These are phyloP conservation scores for Cairina moschata DNA, from an alignment of 2,113 vertebrate species.

Conservation along the genomic window DNA sequence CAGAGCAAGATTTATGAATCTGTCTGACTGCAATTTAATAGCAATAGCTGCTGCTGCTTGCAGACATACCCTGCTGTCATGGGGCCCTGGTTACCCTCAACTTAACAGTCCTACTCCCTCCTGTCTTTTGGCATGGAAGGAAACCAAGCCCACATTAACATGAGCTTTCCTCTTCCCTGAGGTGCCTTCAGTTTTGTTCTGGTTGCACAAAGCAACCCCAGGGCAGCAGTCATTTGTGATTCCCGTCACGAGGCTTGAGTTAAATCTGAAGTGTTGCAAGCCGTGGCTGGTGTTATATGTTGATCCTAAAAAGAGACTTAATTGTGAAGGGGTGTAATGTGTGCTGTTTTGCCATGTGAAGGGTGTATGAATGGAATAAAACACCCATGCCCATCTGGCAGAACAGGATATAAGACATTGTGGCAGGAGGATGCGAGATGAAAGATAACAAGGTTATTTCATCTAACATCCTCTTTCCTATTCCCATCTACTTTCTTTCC, in stretches of 20 bases:
- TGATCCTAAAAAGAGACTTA: background rate
- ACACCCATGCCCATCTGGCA: conserved; percentile 3
- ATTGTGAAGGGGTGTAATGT: background rate
- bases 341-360: background rate
- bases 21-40: background rate
- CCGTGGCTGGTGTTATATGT: fast-evolving
- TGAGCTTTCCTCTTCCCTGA: background rate
- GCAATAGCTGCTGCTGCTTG: background rate
- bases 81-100: background rate
- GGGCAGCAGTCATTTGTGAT: fast-evolving
- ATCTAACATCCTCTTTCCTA: background rate
- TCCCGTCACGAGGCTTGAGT: background rate
- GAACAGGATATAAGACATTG: conserved; percentile 18
- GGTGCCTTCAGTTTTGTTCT: background rate
- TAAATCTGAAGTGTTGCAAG: background rate
- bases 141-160: background rate
- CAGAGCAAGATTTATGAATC: background rate
- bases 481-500: conserved; percentile 34
- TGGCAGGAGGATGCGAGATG: background rate
- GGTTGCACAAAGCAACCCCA: background rate
- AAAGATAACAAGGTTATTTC: background rate
- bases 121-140: background rate
- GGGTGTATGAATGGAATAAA: background rate
- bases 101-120: background rate
- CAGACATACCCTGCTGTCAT: background rate